Evolutionary conservation across 2,797 vertebrate species (phyloP), one percentile per base, ranked within the genome.

Genomic region (Sebastes cheni): DNA sequence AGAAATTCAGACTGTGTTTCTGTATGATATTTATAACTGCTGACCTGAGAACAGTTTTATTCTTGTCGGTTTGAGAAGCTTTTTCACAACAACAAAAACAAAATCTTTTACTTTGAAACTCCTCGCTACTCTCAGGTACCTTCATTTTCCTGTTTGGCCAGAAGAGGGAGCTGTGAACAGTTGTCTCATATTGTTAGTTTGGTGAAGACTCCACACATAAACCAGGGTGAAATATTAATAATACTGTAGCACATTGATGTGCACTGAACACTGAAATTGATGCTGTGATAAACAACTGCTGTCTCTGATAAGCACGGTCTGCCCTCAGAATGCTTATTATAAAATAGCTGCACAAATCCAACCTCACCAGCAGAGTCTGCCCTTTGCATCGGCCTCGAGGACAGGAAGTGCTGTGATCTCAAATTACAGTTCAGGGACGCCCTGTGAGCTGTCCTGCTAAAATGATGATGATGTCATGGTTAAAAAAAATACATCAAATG

Each of bases 141-240:
- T 14, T 22, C 16, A 55, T 23, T 74, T 67, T 64, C 20, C 30
- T 23, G 58, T 67, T 56, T 65, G 32, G 9, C 86, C 91, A 92
- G 64, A 70, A 67, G 92, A 81, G 84, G 77, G 82, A 5, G 82
- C 79, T 83, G 56, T 82, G 12, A 34, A 23, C 61, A 23, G 2
- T 12, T 14, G 9, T 59, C 56, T 64, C 55, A 42, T 32, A 6
- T 14, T 52, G 36, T 12, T 52, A 5, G 8, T 36, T 61, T 58
- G 59, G 8, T 29, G 18, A 50, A 52, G 55, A 75, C 20, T 29
- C 14, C 8, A 36, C 25, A 60, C 54, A 50, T 46, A 23, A 74
- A 71, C 20, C 55, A 60, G 60, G 13, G 9, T 25, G 3, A 18
- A 69, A 39, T 10, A 27, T 61, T 22, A n/a, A 32, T 20, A 4